Conservation (phyloP, 2,113 vertebrate genomes). For the Malurus cyaneus region DNA sequence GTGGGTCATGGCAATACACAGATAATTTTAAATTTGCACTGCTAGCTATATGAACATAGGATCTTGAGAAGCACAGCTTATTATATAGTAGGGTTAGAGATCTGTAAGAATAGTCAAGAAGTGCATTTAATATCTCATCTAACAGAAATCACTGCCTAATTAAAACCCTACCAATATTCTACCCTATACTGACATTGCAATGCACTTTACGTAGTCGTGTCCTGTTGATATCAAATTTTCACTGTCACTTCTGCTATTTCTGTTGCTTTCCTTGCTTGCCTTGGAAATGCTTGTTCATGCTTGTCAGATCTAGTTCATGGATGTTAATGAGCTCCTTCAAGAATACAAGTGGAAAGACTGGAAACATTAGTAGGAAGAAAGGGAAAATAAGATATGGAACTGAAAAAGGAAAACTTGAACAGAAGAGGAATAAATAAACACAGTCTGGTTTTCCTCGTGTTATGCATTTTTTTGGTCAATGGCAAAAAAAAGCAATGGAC, state of each 20-base stretch:
- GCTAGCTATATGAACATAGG: background rate
- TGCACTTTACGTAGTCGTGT: background rate
- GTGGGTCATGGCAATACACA: background rate
- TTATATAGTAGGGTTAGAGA: background rate
- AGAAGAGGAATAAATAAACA: background rate
- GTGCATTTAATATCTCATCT: background rate
- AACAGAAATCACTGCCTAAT: background rate
- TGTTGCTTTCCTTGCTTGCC: background rate
- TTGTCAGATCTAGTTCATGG: background rate
- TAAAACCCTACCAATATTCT: background rate
- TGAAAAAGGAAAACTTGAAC: background rate
- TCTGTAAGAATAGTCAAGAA: background rate
- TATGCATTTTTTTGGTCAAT: background rate
- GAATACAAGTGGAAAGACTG: background rate
- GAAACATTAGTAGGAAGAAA: background rate
- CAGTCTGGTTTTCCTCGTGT: background rate
- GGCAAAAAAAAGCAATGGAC: background rate
- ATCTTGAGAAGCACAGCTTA: background rate
- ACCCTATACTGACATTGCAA: background rate
- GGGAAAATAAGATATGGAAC: background rate
- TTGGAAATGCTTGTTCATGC: constrained; percentile 12
- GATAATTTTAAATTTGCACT: background rate
- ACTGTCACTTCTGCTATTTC: background rate
- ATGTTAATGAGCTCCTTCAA: constrained; percentile 14
- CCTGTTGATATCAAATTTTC: background rate